phyloP scores from a whole-genome alignment of 2,113 vertebrate species.

The Chascanopsetta lugubris region DNA sequence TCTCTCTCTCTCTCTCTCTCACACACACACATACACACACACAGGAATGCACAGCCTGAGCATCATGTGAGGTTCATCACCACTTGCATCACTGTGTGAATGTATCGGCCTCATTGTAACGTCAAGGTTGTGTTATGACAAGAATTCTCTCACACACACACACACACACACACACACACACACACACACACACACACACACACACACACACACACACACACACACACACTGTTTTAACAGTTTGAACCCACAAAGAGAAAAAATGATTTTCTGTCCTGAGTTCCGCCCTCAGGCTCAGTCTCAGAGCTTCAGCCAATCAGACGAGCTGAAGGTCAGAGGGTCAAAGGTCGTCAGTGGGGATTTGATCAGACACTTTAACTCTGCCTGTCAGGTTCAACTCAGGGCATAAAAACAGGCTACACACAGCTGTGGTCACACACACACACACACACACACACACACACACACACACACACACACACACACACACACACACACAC shows the following conservation, averaged over 20 bases:
- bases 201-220: constrained; percentile 17
- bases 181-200: constrained; percentile 16
- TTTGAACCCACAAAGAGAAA: too few relatives aligned
- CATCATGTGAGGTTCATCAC: constrained; percentile 49
- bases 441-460: constrained; percentile 11
- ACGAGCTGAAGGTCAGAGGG: not conserved
- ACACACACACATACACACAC: constrained; percentile 2
- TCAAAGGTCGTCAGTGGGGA: constrained; percentile 9
- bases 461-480: constrained; percentile 6
- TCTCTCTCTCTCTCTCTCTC: constrained; percentile 3
- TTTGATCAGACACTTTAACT: too few relatives aligned
- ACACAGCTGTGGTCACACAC: constrained; percentile 33
- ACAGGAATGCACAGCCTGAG: constrained; percentile 15
- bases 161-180: constrained; percentile 17
- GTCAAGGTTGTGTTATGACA: constrained; percentile 24
- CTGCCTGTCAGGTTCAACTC: not conserved
- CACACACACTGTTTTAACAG: too few relatives aligned
- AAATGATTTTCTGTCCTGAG: not conserved
- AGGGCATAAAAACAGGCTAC: not conserved
- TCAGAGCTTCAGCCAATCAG: constrained; percentile 22
- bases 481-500: constrained; percentile 18
- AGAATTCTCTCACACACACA: constrained; percentile 32
- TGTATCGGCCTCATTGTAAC: constrained; percentile 14
- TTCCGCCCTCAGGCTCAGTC: not conserved
- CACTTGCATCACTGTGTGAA: constrained; percentile 26